Evolutionary conservation across 2,797 vertebrate species (phyloP), one percentile per base, ranked within the genome.

Genomic region (Nasua narica): DNA sequence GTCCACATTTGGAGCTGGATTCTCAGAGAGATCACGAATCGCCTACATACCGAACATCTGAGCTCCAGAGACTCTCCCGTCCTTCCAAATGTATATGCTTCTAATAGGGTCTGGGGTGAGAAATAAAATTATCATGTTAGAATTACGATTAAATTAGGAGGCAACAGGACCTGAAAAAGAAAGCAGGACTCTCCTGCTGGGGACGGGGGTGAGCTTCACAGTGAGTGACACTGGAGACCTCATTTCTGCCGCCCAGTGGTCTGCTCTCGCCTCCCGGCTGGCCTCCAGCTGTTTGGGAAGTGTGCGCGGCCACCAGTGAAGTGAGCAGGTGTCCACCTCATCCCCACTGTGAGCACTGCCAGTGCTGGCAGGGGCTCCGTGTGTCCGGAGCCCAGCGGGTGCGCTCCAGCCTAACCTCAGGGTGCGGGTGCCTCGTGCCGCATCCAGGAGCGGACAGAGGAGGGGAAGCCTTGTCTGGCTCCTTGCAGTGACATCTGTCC

Each of bases 401-500:
- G 0, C 46, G 50, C 32, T 72, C 58, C 27, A 19, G 29, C 23
- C 72, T 60, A 43, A 37, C 15, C 43, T 76, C 54, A 15, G 54
- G 40, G 37, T 48, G 35, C n/a, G 12, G 2, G 9, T 21, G 23
- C 65, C n/a, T 46, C 37, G 21, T 0, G 0, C 8, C 40, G 27
- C 3, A 29, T 19, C 46, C 43, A 35, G 50, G 60, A 83, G 50
- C 79, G 54, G 46, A 62, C 18, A 27, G 27, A 74, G 60, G 81
- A 46, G 18, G 69, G 62, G 18, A 5, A 1, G 62, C n/a, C 32
- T 67, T n/a, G 40, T 25, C n/a, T 60, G 62, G 35, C 13, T 2
- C 76, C 84, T 54, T 40, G 21, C 52, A 72, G 37, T 56, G 95
- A 32, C 46, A 56, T 46, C 48, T 90, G 18, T 54, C 78, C 90